Evolutionary conservation across 1,140 invertebrate genomes (phyloP).

Genomic region (Caenorhabditis brenneri): DNA sequence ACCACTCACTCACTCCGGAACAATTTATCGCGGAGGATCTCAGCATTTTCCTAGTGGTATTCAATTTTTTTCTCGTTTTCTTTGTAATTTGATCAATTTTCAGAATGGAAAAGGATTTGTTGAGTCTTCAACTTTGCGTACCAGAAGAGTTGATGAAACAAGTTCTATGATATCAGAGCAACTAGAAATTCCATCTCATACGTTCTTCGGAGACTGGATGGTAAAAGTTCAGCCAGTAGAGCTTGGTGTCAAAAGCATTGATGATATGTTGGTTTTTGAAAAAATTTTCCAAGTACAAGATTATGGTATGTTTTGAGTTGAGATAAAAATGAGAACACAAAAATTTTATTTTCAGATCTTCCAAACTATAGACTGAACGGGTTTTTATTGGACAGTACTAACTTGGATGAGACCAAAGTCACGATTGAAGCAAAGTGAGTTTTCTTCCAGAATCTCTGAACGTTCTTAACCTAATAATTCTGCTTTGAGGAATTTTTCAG

Average conservation of each 20-base stretch:
- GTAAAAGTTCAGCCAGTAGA: background rate
- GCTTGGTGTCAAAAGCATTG: background rate
- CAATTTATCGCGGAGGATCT: conserved; percentile 10
- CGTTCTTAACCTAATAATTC: background rate
- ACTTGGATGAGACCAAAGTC: background rate
- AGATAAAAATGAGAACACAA: background rate
- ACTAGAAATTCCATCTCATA: conserved; percentile 26
- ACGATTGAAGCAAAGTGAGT: conserved; percentile 33
- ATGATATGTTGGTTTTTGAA: background rate
- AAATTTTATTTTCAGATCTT: conserved; percentile 3
- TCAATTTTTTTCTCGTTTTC: background rate
- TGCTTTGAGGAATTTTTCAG: too few relatives aligned
- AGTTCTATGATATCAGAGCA: background rate
- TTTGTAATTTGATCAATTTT: background rate
- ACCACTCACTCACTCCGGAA: background rate
- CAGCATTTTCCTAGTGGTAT: background rate
- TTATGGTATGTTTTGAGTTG: background rate
- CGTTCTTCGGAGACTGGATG: conserved; percentile 3
- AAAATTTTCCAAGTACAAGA: conserved; percentile 8
- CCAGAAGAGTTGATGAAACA: background rate
- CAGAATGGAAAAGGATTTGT: conserved; percentile 28
- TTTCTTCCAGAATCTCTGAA: background rate
- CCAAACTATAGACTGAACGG: background rate
- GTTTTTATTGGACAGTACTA: background rate
- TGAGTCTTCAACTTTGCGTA: background rate